Conservation (phyloP, 2,113 vertebrate species). For the Sciurus niger region DNA sequence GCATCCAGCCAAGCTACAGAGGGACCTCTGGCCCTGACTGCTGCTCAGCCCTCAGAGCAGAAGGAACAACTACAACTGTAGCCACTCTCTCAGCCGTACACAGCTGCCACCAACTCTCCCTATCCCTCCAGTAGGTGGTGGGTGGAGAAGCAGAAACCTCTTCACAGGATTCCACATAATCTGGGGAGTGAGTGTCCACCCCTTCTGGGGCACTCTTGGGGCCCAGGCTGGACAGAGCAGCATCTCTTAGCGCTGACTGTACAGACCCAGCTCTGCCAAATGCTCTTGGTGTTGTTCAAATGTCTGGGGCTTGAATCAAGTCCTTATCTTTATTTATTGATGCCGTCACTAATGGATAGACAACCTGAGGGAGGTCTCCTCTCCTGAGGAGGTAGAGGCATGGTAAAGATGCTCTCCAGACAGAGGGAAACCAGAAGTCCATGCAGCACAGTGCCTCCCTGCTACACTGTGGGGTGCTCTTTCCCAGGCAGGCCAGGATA, state of each 20-base stretch:
- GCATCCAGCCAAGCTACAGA: neutral
- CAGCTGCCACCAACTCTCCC: neutral
- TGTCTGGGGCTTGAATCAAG: slow-evolving; percentile 5
- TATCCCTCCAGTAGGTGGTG: neutral
- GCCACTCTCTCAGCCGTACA: neutral
- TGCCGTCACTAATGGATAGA: slow-evolving; percentile 36
- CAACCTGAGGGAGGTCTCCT: neutral
- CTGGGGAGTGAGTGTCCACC: neutral
- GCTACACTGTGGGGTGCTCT: too few species aligned
- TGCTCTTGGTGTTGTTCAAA: slow-evolving; percentile 61
- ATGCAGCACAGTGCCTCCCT: neutral
- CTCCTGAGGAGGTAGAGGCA: neutral
- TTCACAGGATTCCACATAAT: too few species aligned
- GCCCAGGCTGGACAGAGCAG: too few species aligned
- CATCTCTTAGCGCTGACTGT: neutral
- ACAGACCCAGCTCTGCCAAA: slow-evolving; percentile 21
- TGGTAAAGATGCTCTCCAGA: neutral
- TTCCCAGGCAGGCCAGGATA: neutral
- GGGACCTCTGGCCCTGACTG: neutral
- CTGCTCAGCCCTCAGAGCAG: neutral
- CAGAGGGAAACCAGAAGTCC: neutral
- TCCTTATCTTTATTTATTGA: slow-evolving; percentile 66
- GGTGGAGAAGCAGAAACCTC: neutral
- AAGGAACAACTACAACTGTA: neutral
- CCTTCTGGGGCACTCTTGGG: neutral